Evolutionary conservation across 2,888 invertebrate genomes (phyloP), one percentile per base, ranked within the genome.

Genomic region (Cephus sareptanus): DNA sequence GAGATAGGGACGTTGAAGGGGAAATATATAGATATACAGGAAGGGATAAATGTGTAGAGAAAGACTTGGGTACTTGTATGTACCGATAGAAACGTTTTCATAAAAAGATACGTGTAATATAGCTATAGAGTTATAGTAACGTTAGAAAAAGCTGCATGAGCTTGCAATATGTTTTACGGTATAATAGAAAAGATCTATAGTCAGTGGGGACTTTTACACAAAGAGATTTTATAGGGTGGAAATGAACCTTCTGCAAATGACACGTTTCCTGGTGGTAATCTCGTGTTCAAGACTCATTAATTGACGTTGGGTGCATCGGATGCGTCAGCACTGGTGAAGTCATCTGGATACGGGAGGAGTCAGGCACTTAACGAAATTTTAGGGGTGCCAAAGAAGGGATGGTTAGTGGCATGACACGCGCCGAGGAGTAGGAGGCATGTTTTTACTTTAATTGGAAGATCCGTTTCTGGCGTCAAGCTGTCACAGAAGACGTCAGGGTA

Each of bases 1-100:
- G 70, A 76, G 75, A 37, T 35, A 40, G 75, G 75, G 37, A 56
- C 56, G 23, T 23, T 56, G 23, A 56, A 56, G 56, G 23, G 56
- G 0, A 56, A 23, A 9, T 40, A 40, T 40, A 40, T 40, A 40
- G 40, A 40, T 23, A 40, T 40, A 23, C 15, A 15, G 40, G 23
- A 40, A 40, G 40, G 23, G 23, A 40, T 9, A 40, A 40, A 23
- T 40, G 23, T 23, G 15, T 40, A 40, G 40, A 40, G 15, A 15
- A 40, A 23, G 9, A 40, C 40, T 40, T 9, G 40, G 40, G 4
- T 23, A 40, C 9, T 40, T 40, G 40, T 6, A 4, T 40, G 23
- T 40, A 40, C 4, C 23, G 40, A 40, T 9, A 40, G 23, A 56
- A 56, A 40, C 6, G 56, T 56, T 56, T 56, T 56, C 2, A 56